phyloP scores from a whole-genome alignment of 64 coral and sea anemone genomes.

The Montipora capricornis region DNA sequence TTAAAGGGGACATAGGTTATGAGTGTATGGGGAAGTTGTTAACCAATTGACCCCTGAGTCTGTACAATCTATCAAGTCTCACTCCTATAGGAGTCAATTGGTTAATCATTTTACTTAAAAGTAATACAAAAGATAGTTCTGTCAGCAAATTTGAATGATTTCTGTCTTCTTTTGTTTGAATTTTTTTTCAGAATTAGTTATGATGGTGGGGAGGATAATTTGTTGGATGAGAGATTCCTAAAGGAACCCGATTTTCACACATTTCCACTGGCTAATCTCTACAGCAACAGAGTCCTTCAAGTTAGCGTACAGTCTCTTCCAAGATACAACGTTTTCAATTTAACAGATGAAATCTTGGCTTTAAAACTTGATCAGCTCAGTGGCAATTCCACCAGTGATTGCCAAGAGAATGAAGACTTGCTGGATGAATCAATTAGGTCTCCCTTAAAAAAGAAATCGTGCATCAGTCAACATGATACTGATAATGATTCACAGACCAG shows the following conservation, averaged over 20 bases:
- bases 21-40: too few species aligned
- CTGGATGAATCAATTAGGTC: slow-evolving; percentile 1
- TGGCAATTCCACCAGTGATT: background rate
- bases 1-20: too few species aligned
- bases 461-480: background rate
- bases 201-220: background rate
- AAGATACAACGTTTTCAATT: slow-evolving; percentile 47
- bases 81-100: too few species aligned
- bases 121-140: too few species aligned
- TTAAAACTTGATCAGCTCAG: slow-evolving; percentile 15
- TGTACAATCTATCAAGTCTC: too few species aligned
- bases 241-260: slow-evolving; percentile 57
- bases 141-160: background rate
- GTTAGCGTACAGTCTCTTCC: slow-evolving; percentile 73
- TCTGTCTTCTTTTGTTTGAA: background rate
- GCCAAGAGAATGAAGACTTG: background rate
- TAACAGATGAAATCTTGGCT: slow-evolving; percentile 26
- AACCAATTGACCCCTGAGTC: too few species aligned
- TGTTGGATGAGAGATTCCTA: slow-evolving; percentile 24
- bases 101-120: too few species aligned
- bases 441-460: slow-evolving; percentile 46
- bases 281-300: slow-evolving; percentile 5
- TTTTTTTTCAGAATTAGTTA: slow-evolving; percentile 30
- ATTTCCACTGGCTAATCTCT: slow-evolving; percentile 75
- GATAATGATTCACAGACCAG: background rate